Base-by-base conservation (phyloP, 2,113 vertebrate genomes). In the Osmerus eperlanus region DNA sequence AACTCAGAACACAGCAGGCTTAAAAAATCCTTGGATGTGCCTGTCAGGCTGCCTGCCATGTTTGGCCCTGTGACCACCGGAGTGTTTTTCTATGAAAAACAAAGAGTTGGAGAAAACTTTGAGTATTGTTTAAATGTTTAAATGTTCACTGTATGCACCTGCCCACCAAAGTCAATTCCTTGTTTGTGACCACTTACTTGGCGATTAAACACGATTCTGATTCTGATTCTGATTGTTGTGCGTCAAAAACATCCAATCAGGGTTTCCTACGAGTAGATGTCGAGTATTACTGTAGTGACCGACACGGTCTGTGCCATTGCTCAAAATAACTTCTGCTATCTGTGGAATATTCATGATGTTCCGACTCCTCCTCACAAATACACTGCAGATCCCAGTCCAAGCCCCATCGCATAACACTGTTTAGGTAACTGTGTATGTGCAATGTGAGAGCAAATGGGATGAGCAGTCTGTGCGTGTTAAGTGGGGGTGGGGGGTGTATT, bases 311-410 rank as follows among this genome's bases (percentile, higher is more conserved):
- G 65, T 70, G 75, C 77, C 18, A n/a, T 5, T 47, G 63, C 78
- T 62, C 55, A 79, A 87, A 78, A 84, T 77, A 73, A 64, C 71
- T 67, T 16, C 66, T 72, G 74, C 78, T 23, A 79, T 51, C 80
- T 80, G 80, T 86, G 84, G 85, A 90, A 90, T 89, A 90, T 90
- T 91, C 73, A 90, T 87, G 70, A 70, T 25, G 71, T 78, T 87
- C 13, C 16, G 16, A 54, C 16, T 54, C 53, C 2, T 18, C 12
- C 53, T 54, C 53, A 54, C 53, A 25, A 28, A 18, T 15, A 28
- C 28, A 63, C 9, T 82, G 63, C 74, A 73, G 76, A 70, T 71
- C 61, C 84, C 70, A 73, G 82, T 82, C 80, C 60, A 80, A 68
- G 73, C 67, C 65, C 68, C 72, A 73, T 82, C 70, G 62, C 73